These are phyloP conservation scores for Seriola dumerili DNA, from an alignment of 2,113 vertebrate genomes.

Conservation along the genomic window DNA sequence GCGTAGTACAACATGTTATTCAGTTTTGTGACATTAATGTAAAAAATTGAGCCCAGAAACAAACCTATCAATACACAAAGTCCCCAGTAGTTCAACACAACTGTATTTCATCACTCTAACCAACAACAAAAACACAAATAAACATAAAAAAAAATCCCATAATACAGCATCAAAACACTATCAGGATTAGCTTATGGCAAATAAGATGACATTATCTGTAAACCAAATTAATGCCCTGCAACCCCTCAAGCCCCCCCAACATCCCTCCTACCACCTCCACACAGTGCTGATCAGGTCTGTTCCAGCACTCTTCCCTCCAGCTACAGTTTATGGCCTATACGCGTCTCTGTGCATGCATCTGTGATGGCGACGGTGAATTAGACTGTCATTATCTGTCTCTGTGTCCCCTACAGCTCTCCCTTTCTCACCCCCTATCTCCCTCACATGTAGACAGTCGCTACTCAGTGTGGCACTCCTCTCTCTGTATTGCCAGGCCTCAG, in stretches of 20 bases:
- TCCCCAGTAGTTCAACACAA: constrained; percentile 14
- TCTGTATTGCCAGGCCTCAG: constrained; percentile 80
- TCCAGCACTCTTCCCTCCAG: constrained; percentile 70
- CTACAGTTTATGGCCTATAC: constrained; percentile 65
- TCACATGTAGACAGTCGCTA: constrained; percentile 57
- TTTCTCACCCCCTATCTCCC: constrained; percentile 35
- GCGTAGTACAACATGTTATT: not conserved
- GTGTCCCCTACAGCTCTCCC: constrained; percentile 59
- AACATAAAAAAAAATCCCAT: constrained; percentile 59
- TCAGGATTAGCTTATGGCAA: constrained; percentile 63
- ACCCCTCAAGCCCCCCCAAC: constrained; percentile 38
- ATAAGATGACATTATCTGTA: constrained; percentile 71
- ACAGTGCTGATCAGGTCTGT: constrained; percentile 63
- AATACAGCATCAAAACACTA: constrained; percentile 62
- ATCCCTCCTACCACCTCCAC: constrained; percentile 72
- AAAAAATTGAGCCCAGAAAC: not conserved
- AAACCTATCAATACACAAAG: constrained; percentile 9
- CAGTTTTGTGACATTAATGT: not conserved
- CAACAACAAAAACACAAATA: constrained; percentile 33
- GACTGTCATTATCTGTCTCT: constrained; percentile 75
- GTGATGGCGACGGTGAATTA: constrained; percentile 71
- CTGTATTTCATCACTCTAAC: constrained; percentile 37
- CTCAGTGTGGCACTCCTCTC: constrained; percentile 69
- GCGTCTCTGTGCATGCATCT: constrained; percentile 59
- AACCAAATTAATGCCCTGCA: constrained; percentile 68